These are phyloP conservation scores for Rhagologus leucostigma DNA, from an alignment of 2,113 vertebrate species.

Conservation along the genomic window DNA sequence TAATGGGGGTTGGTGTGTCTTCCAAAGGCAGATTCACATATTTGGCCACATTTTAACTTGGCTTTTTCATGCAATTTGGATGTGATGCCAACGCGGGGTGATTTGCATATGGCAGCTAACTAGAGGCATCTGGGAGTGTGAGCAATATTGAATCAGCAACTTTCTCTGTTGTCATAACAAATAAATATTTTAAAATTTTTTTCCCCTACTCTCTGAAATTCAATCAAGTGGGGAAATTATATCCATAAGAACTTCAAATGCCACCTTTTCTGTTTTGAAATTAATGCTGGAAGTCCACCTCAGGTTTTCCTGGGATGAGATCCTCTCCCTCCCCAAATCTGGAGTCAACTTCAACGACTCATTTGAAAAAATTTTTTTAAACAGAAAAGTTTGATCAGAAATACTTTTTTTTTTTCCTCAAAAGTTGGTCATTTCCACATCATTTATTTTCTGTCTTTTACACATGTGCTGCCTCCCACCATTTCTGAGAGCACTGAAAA, in stretches of 20 bases:
- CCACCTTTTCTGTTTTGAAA: background rate
- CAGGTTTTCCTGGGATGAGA: background rate
- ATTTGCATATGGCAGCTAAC: slow-evolving; percentile 22
- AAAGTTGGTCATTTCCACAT: background rate
- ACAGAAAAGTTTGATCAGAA: background rate
- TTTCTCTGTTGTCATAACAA: slow-evolving; percentile 26
- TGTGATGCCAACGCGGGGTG: background rate
- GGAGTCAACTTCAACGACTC: background rate
- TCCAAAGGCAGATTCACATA: background rate
- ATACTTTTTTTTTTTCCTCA: background rate
- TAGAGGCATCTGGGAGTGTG: background rate
- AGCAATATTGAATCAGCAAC: background rate
- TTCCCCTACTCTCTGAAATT: background rate
- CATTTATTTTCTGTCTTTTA: background rate
- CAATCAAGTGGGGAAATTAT: background rate
- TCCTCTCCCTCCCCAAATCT: background rate
- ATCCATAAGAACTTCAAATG: background rate
- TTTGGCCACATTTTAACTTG: slow-evolving; percentile 16
- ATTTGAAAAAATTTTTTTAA: background rate
- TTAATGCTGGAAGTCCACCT: background rate
- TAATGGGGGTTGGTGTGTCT: background rate
- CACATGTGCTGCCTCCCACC: accelerated
- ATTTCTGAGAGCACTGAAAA: background rate
- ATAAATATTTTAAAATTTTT: background rate
- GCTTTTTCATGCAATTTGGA: background rate